Evolutionary conservation across 2,797 vertebrate genomes (phyloP).

Genomic region (Hephaestus fuliginosus): DNA sequence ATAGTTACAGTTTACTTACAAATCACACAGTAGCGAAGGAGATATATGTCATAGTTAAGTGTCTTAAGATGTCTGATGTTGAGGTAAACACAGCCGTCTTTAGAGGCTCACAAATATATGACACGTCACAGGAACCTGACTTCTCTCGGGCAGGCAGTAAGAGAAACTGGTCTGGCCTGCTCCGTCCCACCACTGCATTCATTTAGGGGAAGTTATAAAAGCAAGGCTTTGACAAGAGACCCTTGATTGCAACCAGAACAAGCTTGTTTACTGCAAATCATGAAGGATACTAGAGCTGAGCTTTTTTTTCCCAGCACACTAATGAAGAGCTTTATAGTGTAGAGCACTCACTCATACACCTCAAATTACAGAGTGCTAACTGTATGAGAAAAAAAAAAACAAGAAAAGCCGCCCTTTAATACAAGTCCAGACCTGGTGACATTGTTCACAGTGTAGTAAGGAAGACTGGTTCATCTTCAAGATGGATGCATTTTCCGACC

Average conservation of each 20-base stretch:
- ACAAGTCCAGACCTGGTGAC: background rate
- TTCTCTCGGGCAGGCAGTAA: slow-evolving; percentile 19
- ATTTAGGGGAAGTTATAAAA: slow-evolving; percentile 72
- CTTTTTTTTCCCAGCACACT: slow-evolving; percentile 52
- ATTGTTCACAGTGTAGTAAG: background rate
- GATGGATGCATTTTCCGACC: background rate
- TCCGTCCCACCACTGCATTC: slow-evolving; percentile 41
- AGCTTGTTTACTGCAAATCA: slow-evolving; percentile 66
- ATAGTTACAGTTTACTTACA: background rate
- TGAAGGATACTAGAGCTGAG: slow-evolving; percentile 56
- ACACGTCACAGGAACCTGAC: slow-evolving; percentile 26
- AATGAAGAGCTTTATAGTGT: slow-evolving; percentile 68
- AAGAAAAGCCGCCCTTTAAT: background rate
- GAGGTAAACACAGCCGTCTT: slow-evolving; percentile 5
- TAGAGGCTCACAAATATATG: slow-evolving; percentile 20
- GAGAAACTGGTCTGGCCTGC: slow-evolving; percentile 7
- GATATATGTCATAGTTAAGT: background rate
- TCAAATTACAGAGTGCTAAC: slow-evolving; percentile 39
- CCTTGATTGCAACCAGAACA: slow-evolving; percentile 74
- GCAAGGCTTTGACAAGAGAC: slow-evolving; percentile 56
- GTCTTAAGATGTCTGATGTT: background rate
- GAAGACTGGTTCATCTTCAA: background rate
- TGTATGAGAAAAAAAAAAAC: background rate
- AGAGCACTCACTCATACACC: slow-evolving; percentile 29
- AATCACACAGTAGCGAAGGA: background rate